Evolutionary conservation across 92 coral and sea anemone genomes (phyloP), one percentile per base, ranked within the genome.

Genomic region (Heteractis magnifica): DNA sequence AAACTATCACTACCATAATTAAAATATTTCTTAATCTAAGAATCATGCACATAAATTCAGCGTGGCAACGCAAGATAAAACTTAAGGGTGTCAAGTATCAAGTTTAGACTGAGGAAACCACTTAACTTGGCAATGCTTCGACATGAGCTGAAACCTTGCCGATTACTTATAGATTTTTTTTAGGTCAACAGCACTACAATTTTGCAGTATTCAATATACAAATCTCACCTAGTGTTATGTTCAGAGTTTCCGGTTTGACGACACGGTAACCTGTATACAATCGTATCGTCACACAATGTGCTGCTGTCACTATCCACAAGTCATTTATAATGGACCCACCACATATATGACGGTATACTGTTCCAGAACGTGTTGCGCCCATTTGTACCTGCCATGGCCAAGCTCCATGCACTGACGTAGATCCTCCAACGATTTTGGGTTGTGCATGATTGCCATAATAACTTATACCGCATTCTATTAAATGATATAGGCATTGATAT

Each of bases 331-430:
- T 87, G 14, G 98, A 83, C 12, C 91, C 98, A 18, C 94, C 98
- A 52, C 95, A 94, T 60, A 88, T 74, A 76, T 94, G 98, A 41
- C 79, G 91, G 34, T 10, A 7, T 3, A 73, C 59, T 5, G 26
- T 77, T 8, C 44, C 44, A 34, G 26, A 41, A 77, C 49, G 59
- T 26, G 59, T 77, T 12, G 52, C 23, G 78, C 92, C 94, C 18
- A 94, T 70, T 79, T 89, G 95, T 1, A 90, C 98, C 85, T 94
- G 98, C 98, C 98, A 94, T 14, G 98, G 98, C 98, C 98, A 94
- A 49, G 87, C 90, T n/a, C 98, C 98, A n/a, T 88, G 87, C 41
- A 60, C 76, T 71, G 98, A 85, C 10, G 87, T 62, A 34, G 82
- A 76, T 59, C 98, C 98, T 62, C 93, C 91, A 0, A 89, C 93